Base-by-base conservation (phyloP, 2,888 invertebrate species). In the Mycogona germanica region DNA sequence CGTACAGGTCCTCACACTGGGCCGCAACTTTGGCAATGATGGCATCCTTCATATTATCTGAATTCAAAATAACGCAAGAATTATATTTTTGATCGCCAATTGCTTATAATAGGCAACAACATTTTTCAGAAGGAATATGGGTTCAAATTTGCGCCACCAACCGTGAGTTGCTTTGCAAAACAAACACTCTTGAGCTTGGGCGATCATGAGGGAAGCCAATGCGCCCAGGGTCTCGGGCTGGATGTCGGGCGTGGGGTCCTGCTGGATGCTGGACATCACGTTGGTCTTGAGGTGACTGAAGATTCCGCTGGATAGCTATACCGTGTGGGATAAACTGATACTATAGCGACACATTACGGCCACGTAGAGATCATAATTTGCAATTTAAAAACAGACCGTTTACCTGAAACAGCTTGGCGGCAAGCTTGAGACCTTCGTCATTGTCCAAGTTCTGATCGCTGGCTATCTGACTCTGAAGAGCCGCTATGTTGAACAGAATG, bases 151-250 rank as follows among this genome's bases (percentile, higher is more conserved):
- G n/a, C n/a, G n/a, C n/a, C 40, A 47, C 21, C 23, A 57, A 73
- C 73, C 73, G 60, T 67, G 66, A 21, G 69, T 67, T 40, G 96
- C 95, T 74, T 99, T 99, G 66, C 84, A 80, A 46, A 91, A 89
- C 69, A 97, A 88, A 60, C 92, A 85, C 74, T 98, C 98, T 73
- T 99, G 98, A 7, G 93, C 97, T 73, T 99, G 97, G 17, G 98
- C 96, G 45, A 97, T 73, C 93, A 96, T 95, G 48, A 99, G 62
- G 46, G 84, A 77, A 51, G 85, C 77, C 25, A 99, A 75, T 32
- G 93, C 89, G 55, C 79, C 78, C 51, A 98, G 76, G 23, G 92
- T 86, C 65, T 98, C 97, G 3, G 93, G 88, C 68, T 81, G 81
- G 62, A 98, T 78, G 74, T 98, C 98, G 5, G 91, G 89, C 2